phyloP scores from a whole-genome alignment of 2,888 invertebrate species.

The Linnaemya tessellans region DNA sequence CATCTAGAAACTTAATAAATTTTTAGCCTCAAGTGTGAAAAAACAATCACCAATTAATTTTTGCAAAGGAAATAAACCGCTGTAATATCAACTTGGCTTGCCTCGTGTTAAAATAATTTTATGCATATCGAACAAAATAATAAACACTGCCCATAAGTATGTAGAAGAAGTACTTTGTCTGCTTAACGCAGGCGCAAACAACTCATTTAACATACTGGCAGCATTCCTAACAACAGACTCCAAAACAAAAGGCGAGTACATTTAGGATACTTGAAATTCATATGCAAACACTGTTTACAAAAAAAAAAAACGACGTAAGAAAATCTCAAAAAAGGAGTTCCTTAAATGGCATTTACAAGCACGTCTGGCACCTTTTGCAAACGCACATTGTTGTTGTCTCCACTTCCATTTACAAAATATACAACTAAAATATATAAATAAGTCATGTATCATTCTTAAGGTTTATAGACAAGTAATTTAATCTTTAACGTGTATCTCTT shows the following conservation, averaged over 20 bases:
- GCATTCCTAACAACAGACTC: slow-evolving; percentile 36
- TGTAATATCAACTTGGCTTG: neutral
- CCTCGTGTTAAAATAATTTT: neutral
- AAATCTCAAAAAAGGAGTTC: slow-evolving; percentile 18
- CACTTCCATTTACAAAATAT: neutral
- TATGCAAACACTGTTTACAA: slow-evolving; percentile 57
- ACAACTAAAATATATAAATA: slow-evolving; percentile 43
- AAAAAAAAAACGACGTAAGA: neutral
- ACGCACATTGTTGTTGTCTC: neutral
- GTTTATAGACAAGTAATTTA: slow-evolving; percentile 32
- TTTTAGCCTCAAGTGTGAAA: slow-evolving; percentile 19
- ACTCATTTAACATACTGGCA: slow-evolving; percentile 68
- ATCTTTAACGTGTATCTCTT: slow-evolving; percentile 70
- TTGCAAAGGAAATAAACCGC: slow-evolving; percentile 29
- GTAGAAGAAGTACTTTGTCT: slow-evolving; percentile 67
- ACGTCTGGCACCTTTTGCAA: slow-evolving; percentile 52
- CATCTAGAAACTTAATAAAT: slow-evolving; percentile 22
- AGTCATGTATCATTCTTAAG: slow-evolving; percentile 58
- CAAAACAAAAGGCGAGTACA: slow-evolving; percentile 33
- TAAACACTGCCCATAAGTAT: slow-evolving; percentile 37
- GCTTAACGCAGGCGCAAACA: slow-evolving; percentile 67
- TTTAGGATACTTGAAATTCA: slow-evolving; percentile 57
- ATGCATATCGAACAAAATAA: slow-evolving; percentile 23
- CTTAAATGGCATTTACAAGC: slow-evolving; percentile 61
- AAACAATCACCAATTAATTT: slow-evolving; percentile 27